Percentiles rank a stretch among this genome's conserved stretches.
These are phyloP conservation scores for Pediacus dermestoides DNA, from an alignment of 2,888 invertebrate species.

Conservation along the genomic window DNA sequence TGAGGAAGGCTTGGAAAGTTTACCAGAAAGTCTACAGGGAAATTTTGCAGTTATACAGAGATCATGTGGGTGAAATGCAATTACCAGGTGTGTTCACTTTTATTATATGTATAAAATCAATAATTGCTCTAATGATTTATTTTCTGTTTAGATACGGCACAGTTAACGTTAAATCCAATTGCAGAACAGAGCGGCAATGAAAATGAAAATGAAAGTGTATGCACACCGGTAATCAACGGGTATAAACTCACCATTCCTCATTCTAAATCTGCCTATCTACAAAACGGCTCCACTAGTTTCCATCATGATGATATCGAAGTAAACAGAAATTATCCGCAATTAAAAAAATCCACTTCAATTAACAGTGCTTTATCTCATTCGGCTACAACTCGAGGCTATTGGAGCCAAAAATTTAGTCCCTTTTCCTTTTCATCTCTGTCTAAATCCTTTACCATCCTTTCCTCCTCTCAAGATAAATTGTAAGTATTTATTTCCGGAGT, in stretches of 20 bases:
- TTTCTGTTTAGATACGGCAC: conserved; percentile 1
- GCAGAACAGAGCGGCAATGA: too few relatives aligned
- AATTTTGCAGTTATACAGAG: conserved; percentile 54
- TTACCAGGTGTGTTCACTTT: conserved; percentile 29
- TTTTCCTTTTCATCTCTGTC: conserved; percentile 15
- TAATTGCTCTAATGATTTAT: too few relatives aligned
- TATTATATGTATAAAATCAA: too few relatives aligned
- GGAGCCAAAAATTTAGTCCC: conserved; percentile 23
- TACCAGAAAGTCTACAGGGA: conserved; percentile 63
- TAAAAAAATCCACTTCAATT: conserved; percentile 35
- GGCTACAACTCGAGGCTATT: conserved; percentile 14
- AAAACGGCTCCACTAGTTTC: conserved; percentile 12
- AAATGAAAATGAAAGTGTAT: too few relatives aligned
- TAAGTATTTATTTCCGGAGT: conserved; percentile 23
- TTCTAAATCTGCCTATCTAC: conserved; percentile 29
- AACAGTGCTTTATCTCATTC: conserved; percentile 28
- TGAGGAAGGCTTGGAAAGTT: conserved; percentile 67
- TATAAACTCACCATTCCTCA: conserved; percentile 28
- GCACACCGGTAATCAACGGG: conserved; percentile 22
- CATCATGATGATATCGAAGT: neutral
- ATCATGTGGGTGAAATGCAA: conserved; percentile 46
- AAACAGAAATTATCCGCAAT: conserved; percentile 8
- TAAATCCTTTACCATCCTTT: conserved; percentile 25
- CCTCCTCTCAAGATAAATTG: conserved; percentile 31
- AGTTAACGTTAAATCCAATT: too few relatives aligned